These are phyloP conservation scores for Peromyscus polionotus DNA, from an alignment of 2,113 vertebrate species.

Conservation along the genomic window DNA sequence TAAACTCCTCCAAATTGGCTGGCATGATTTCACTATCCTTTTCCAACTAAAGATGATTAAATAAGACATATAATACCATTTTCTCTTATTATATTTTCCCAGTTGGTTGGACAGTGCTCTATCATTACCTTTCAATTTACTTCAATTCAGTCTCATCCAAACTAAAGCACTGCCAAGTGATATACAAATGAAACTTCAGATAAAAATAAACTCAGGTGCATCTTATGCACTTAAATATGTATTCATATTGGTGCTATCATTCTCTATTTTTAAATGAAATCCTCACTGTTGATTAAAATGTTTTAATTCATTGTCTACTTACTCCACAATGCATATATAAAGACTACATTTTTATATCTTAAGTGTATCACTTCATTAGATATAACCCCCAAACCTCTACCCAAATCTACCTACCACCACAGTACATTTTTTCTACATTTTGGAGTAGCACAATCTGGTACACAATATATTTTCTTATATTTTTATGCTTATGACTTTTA, in stretches of 20 bases:
- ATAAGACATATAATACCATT: slow-evolving; percentile 45
- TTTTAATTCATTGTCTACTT: slow-evolving; percentile 8
- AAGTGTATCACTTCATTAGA: background rate
- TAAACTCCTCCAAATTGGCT: slow-evolving; percentile 47
- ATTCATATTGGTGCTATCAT: background rate
- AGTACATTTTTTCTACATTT: background rate
- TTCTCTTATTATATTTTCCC: slow-evolving; percentile 63
- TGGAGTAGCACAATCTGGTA: background rate
- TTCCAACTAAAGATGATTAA: slow-evolving; percentile 59
- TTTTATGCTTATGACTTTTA: background rate
- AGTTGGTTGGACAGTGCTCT: slow-evolving; percentile 33
- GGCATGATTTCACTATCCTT: slow-evolving; percentile 39
- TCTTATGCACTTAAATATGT: background rate
- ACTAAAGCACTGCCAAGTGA: slow-evolving; percentile 49
- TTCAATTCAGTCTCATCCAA: slow-evolving; percentile 48
- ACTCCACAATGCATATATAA: background rate
- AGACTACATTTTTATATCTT: background rate
- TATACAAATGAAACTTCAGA: slow-evolving; percentile 55
- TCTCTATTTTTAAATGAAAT: slow-evolving; percentile 32
- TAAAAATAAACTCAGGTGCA: slow-evolving; percentile 48
- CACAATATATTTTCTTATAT: background rate
- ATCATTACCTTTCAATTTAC: slow-evolving; percentile 64
- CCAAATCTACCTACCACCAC: background rate
- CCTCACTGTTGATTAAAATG: background rate
- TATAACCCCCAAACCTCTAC: background rate